Base-by-base conservation (phyloP, 2,888 invertebrate species). In the Sesia bembeciformis region DNA sequence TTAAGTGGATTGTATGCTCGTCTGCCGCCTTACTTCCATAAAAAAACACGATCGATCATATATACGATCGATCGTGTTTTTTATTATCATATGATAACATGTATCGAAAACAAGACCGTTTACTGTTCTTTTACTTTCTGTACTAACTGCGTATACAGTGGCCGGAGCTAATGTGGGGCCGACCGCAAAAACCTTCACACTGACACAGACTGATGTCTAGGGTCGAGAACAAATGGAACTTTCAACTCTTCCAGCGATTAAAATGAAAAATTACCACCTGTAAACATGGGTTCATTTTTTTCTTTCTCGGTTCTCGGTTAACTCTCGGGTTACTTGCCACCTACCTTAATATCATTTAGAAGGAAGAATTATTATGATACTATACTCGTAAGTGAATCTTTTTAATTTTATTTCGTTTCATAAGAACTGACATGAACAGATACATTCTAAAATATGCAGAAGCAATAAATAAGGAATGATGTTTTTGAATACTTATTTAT, bases 181-280 rank as follows among this genome's bases (percentile, higher is more conserved):
- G 63, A 61, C 70, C 72, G 61, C 79, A 82, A 82, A 81, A 81
- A 82, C 74, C 65, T 60, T 63, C 61, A 61, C 60, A 57, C 62
- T 71, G 78, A 77, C 76, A 61, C 60, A 62, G 72, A 74, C 70
- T 70, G 73, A 77, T 76, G 74, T 58, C 57, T 65, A 62, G 68
- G 68, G 72, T 68, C 72, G 65, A 60, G 61, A 73, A 79, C 75
- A 74, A 78, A 82, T 76, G 73, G 68, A 65, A 66, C 62, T 69
- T 68, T 66, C 65, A 60, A 67, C 69, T 70, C 61, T 66, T 61
- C 62, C 61, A 59, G 62, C 66, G 61, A 59, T 61, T 61, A 58
- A 57, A 62, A 68, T 68, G 70, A 73, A 65, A 66, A 65, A 73
- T 71, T 60, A 56, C 62, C 63, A 62, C 58, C 63, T 63, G 60